A percentile compares a stretch with the other conserved stretches of the same genome.
These are phyloP conservation scores for Phenacoccus solenopsis DNA, from an alignment of 1,140 invertebrate species.

Conservation along the genomic window DNA sequence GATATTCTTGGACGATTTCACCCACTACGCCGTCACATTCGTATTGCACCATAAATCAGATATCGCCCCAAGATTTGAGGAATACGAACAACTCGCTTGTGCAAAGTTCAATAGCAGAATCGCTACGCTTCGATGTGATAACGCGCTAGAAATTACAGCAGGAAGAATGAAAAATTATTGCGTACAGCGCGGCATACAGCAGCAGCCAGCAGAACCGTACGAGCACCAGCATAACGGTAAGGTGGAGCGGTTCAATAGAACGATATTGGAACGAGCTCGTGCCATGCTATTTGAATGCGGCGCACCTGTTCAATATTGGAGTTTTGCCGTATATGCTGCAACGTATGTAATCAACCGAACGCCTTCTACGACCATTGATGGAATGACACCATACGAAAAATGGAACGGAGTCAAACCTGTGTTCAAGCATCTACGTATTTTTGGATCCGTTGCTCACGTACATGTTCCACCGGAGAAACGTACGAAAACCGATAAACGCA, in stretches of 20 bases:
- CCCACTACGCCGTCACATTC: not conserved
- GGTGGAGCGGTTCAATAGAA: not conserved
- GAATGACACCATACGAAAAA: not conserved
- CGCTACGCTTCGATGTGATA: not conserved
- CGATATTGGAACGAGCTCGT: not conserved
- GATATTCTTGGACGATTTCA: not conserved
- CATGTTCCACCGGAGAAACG: conserved; percentile 31
- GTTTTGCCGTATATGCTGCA: not conserved
- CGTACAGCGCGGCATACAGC: conserved; percentile 7
- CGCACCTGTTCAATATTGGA: not conserved
- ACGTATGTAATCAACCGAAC: not conserved
- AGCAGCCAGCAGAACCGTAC: not conserved
- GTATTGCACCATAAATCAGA: not conserved
- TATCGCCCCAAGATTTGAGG: not conserved
- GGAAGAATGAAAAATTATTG: not conserved
- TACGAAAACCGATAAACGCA: conserved; percentile 29
- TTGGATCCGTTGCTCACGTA: conserved; percentile 30
- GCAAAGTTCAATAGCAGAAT: not conserved
- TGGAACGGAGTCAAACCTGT: not conserved
- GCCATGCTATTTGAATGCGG: not conserved
- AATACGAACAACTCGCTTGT: not conserved
- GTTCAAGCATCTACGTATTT: conserved; percentile 21
- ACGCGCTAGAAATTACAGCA: not conserved
- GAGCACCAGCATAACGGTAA: not conserved
- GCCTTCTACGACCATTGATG: not conserved